Evolutionary conservation across 2,888 invertebrate genomes (phyloP).

Genomic region (Ephialtes manifestator): DNA sequence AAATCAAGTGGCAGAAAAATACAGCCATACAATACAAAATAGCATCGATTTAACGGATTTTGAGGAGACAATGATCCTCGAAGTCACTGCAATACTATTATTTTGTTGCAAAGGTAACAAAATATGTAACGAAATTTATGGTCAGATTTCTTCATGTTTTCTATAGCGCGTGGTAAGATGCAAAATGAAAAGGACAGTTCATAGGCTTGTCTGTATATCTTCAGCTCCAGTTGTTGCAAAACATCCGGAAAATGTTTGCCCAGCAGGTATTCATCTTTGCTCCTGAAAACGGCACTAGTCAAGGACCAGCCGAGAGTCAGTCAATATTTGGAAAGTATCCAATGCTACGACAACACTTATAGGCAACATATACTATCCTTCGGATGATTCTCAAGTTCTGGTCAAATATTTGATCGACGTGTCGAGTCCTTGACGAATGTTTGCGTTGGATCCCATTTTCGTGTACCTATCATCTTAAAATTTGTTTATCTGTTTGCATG

Average conservation of each 20-base stretch:
- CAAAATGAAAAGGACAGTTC: conserved; percentile 14
- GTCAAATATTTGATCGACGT: conserved; percentile 56
- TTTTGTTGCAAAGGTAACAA: neutral
- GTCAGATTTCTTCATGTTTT: conserved; percentile 15
- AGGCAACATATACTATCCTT: neutral
- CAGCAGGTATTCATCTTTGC: conserved; percentile 48
- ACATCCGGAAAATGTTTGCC: conserved; percentile 26
- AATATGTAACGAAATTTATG: conserved; percentile 28
- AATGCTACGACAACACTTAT: neutral
- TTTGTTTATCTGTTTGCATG: conserved; percentile 14
- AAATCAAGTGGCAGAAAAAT: conserved; percentile 17
- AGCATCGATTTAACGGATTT: conserved; percentile 65
- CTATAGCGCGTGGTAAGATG: neutral
- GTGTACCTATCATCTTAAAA: neutral
- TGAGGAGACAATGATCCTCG: conserved; percentile 38
- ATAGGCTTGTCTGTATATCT: neutral
- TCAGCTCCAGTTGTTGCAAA: neutral
- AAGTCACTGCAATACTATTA: conserved; percentile 17
- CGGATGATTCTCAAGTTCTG: conserved; percentile 30
- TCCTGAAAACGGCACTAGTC: conserved; percentile 14
- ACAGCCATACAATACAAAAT: conserved; percentile 19
- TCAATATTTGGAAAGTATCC: conserved; percentile 45
- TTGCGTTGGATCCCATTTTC: conserved; percentile 30
- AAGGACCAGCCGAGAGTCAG: conserved; percentile 11
- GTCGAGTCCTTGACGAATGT: conserved; percentile 39